Base-by-base conservation (phyloP, 1,140 invertebrate species). In the Panagrolaimus sp. region DNA sequence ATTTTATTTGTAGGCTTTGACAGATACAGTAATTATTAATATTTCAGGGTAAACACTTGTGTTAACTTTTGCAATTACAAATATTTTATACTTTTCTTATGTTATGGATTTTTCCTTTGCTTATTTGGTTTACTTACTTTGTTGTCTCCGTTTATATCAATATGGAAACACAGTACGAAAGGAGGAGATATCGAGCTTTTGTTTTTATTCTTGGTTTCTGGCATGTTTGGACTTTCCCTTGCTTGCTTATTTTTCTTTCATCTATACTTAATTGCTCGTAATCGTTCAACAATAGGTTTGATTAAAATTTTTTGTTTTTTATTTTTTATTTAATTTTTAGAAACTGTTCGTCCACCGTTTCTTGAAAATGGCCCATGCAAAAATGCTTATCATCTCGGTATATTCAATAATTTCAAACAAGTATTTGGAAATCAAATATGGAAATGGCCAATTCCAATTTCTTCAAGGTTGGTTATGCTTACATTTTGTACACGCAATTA, bases 41-140 rank as follows among this genome's bases (percentile, higher is more conserved):
- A n/a, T n/a, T n/a, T n/a, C n/a, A n/a, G 32, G 32, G 32, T 65
- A 15, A 65, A 65, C 28, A 65, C 17, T 14, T 65, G 63, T 17
- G 63, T 65, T 43, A 17, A 65, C n/a, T 65, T 17, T 21, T 17
- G 17, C 81, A 98, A 97, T 85, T 98, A 98, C 86, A 98, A 98
- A 87, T 97, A 90, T 86, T 98, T 98, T 86, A 89, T 98, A 81
- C 87, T 96, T 70, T 98, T 98, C 86, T 86, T 98, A 26, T 28
- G 21, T 12, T 58, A 58, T 28, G 52, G 52, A 26, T 21, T 58
- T 26, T 58, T 58, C 21, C 28, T 21, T 21, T 58, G 52, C 17
- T 28, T 58, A 26, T 58, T 21, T 21, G 52, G 52, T 10, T 26
- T 21, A 26, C 21, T 28, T 6, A 58, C 52, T 14, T 58, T 28